These are phyloP conservation scores for Tetragnatha versicolor DNA, from an alignment of 1,140 invertebrate genomes.

Conservation along the genomic window DNA sequence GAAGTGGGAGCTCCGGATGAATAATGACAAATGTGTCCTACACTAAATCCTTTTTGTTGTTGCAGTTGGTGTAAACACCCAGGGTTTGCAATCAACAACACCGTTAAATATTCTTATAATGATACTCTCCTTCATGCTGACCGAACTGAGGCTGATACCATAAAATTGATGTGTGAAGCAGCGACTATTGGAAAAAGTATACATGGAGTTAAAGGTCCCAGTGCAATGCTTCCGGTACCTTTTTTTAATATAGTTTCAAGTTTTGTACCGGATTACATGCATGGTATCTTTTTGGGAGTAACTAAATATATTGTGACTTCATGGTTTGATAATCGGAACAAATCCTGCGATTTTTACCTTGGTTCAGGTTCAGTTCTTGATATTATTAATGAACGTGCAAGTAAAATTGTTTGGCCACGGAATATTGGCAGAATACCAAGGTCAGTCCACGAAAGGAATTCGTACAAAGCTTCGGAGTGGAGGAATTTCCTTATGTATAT, in stretches of 20 bases:
- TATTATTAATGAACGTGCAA: neutral
- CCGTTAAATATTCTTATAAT: neutral
- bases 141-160: too few relatives aligned
- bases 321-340: neutral
- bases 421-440: neutral
- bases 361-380: neutral
- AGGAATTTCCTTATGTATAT: neutral
- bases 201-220: neutral
- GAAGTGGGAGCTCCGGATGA: too few relatives aligned
- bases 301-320: neutral
- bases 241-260: too few relatives aligned
- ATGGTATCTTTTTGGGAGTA: too few relatives aligned
- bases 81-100: neutral
- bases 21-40: too few relatives aligned
- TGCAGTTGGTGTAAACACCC: neutral
- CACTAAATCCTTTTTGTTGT: too few relatives aligned
- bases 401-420: too few relatives aligned
- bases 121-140: neutral
- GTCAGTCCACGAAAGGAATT: neutral
- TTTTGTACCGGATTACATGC: too few relatives aligned
- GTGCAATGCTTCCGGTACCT: neutral
- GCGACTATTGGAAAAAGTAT: too few relatives aligned
- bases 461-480: neutral
- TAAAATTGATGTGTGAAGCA: too few relatives aligned
- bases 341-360: neutral